Base-by-base conservation (phyloP, 2,888 invertebrate genomes). In the Sceliomorpha sp. region DNA sequence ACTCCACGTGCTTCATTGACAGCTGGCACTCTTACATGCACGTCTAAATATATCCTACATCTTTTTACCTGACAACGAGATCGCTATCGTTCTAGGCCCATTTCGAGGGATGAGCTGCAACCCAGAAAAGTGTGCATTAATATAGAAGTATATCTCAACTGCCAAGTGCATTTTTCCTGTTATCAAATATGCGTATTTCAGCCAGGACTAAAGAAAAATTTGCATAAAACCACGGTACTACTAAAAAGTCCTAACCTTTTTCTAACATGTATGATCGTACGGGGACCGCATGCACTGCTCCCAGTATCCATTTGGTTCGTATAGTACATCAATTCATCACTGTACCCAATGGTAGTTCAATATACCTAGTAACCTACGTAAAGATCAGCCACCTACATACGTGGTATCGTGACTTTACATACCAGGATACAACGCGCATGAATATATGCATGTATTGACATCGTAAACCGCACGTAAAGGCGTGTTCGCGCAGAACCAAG, bases 71-170 rank as follows among this genome's bases (percentile, higher is more conserved):
- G 58, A 60, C 73, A 75, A 80, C 64, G 76, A 69, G 72, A 73
- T 78, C 75, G 74, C 70, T 74, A 76, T 71, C 79, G 79, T 66
- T 17, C 50, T 56, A 42, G 51, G 58, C 56, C 62, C 68, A 44
- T 68, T 56, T 45, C 53, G 31, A 47, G 48, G 63, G n/a, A n/a
- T n/a, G n/a, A n/a, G n/a, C n/a, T n/a, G n/a, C n/a, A n/a, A n/a
- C n/a, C n/a, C n/a, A n/a, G n/a, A n/a, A n/a, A n/a, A n/a, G n/a
- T n/a, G n/a, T n/a, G n/a, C n/a, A n/a, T n/a, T 42, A 13, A 15
- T 48, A 45, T 20, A 47, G 40, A 50, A 62, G 62, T 56, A 56
- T 50, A 31, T 47, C 40, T 63, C 55, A 55, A 55, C 48, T 53
- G 48, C 55, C 55, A 47, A n/a, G n/a, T n/a, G n/a, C n/a, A n/a